Evolutionary conservation across 2,888 invertebrate genomes (phyloP).

Genomic region (Listrodromus nycthemerus): DNA sequence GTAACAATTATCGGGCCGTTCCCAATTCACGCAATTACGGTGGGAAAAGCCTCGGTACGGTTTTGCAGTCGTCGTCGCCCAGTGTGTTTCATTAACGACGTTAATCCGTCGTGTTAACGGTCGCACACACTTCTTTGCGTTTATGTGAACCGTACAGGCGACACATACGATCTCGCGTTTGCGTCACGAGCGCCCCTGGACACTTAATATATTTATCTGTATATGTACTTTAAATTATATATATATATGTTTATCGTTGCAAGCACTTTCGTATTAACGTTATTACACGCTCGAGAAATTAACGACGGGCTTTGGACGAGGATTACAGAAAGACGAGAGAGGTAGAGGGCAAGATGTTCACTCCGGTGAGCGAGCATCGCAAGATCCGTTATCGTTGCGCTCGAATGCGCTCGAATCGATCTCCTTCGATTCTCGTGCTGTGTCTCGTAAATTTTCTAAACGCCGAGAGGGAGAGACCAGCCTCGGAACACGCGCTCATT

Average conservation of each 20-base stretch:
- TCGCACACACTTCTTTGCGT: conserved; percentile 38
- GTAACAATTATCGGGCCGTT: conserved; percentile 79
- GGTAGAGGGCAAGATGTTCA: conserved; percentile 26
- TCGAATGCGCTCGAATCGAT: conserved; percentile 62
- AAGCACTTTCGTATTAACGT: conserved; percentile 52
- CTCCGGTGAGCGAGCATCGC: conserved; percentile 12
- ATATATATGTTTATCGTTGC: conserved; percentile 23
- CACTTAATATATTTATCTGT: conserved; percentile 24
- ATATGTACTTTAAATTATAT: neutral
- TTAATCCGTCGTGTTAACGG: conserved; percentile 54
- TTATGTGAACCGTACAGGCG: conserved; percentile 26
- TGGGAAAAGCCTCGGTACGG: conserved; percentile 75
- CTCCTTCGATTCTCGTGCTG: conserved; percentile 62
- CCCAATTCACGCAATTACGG: conserved; percentile 82
- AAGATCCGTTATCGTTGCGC: conserved; percentile 58
- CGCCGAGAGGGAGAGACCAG: neutral
- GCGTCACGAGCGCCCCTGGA: conserved; percentile 35
- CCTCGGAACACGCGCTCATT: conserved; percentile 29
- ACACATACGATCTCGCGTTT: conserved; percentile 25
- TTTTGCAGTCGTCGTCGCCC: conserved; percentile 32
- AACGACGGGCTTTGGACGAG: conserved; percentile 44
- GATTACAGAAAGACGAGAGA: conserved; percentile 15
- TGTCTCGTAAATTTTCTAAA: conserved; percentile 61
- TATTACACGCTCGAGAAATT: conserved; percentile 56
- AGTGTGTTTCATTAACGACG: conserved; percentile 48